phyloP scores from a whole-genome alignment of 1,140 invertebrate genomes.

The Tetraneura akinire region DNA sequence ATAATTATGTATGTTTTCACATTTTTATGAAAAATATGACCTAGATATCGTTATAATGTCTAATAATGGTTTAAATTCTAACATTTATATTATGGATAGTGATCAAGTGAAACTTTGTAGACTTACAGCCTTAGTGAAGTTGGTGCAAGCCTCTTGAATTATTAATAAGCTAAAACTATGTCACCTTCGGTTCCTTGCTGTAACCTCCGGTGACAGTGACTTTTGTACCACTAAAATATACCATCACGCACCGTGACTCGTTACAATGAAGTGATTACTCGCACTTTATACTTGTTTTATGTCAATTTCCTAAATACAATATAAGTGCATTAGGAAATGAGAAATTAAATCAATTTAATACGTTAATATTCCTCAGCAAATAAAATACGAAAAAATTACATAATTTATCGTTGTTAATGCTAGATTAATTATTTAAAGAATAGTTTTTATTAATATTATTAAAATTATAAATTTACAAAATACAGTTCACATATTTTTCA shows the following conservation, averaged over 20 bases:
- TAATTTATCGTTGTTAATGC: too few relatives aligned
- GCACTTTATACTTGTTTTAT: too few relatives aligned
- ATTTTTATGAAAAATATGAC: neutral
- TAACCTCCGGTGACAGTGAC: slow-evolving; percentile 7
- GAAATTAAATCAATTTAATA: neutral
- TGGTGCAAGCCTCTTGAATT: slow-evolving; percentile 25
- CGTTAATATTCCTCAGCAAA: too few relatives aligned
- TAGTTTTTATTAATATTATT: too few relatives aligned
- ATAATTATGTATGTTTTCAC: too few relatives aligned
- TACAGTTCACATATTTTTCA: too few relatives aligned
- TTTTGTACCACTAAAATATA: neutral
- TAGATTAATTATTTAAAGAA: too few relatives aligned
- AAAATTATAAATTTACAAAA: too few relatives aligned
- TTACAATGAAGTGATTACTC: neutral
- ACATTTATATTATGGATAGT: neutral
- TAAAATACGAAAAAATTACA: too few relatives aligned
- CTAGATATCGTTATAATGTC: neutral
- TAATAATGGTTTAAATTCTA: neutral
- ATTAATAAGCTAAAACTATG: slow-evolving; percentile 36
- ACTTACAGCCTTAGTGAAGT: neutral
- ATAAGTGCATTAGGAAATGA: neutral
- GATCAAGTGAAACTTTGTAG: neutral
- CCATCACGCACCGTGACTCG: neutral
- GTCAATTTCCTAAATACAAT: neutral
- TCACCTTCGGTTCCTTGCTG: neutral